Evolutionary conservation across 1,140 invertebrate genomes (phyloP), one percentile per base, ranked within the genome.

Genomic region (Drosophila eugracilis): DNA sequence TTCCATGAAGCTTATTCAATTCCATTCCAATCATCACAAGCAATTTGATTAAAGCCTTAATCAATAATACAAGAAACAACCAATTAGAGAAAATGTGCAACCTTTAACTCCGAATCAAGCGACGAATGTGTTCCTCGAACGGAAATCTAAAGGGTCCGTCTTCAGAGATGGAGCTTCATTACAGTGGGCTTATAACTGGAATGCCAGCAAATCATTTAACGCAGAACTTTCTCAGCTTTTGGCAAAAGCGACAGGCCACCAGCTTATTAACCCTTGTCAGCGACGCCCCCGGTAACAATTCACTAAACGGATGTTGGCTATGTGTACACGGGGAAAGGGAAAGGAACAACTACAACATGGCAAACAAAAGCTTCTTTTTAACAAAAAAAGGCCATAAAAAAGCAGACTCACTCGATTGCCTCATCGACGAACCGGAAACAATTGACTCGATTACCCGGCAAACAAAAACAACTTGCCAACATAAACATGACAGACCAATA

Each of bases 371-470:
- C 54, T 63, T 24, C 10, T 5, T 39, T 26, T 41, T 41, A 26
- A 5, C 9, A 37, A 30, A 45, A 30, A 53, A 32, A 72, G 53
- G 45, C 60, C 77, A 85, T 89, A 89, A 89, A 88, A 88, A 59
- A 89, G 69, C 66, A 75, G 77, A 89, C 77, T 81, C 85, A 89
- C 69, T 85, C 86, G 80, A 89, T 89, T 89, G 85, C 85, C 85
- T 75, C 80, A 80, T 89, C 85, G 77, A 54, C 71, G 77, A 71
- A 89, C 54, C 80, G 85, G 80, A 89, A 89, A 89, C 85, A 89
- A 89, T 89, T 89, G 85, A 89, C 86, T 89, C 86, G 86, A 89
- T 81, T 89, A 89, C 86, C 80, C 28, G 58, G 66, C 62, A 78
- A 79, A 67, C 74, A 88, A 63, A 73, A 77, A 75, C 79, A 83